Evolutionary conservation across 2,113 vertebrate species (phyloP), one percentile per base, ranked within the genome.

Genomic region (Plotosus lineatus): DNA sequence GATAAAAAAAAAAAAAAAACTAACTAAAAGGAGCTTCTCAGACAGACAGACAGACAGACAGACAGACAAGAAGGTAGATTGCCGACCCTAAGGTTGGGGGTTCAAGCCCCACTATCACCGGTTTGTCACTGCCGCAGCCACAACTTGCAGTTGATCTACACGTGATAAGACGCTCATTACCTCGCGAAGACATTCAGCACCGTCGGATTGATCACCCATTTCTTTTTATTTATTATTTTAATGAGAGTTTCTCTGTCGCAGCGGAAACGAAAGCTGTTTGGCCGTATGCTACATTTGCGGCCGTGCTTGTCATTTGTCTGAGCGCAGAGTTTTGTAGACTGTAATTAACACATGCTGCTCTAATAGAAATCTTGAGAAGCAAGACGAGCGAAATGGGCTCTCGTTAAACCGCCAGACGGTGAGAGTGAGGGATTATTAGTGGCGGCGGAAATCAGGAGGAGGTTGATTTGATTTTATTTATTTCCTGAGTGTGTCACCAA

Each of bases 121-220:
- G n/a, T n/a, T n/a, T n/a, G n/a, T n/a, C n/a, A n/a, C n/a, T n/a
- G n/a, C n/a, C n/a, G n/a, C n/a, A n/a, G n/a, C n/a, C n/a, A n/a
- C n/a, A 69, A 56, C 91, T 90, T 90, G 89, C 87, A 88, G 87
- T 90, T 91, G 92, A 94, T 92, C 91, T 92, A 60, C 76, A 51
- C 82, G 84, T 86, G 91, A 93, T 93, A 93, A 93, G 88, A 92
- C 86, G 89, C 90, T 93, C 91, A 93, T 92, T 93, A 93, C 92
- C 93, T 88, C 85, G 88, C 79, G 56, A 86, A 92, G 90, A 92
- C 90, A 92, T 92, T 94, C 91, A 92, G 93, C 93, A 92, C 90
- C 91, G 79, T 88, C 83, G 90, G 91, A 93, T 92, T 93, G 92
- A 93, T 92, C 90, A 92, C 92, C 91, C 92, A 91, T 92, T 93